Conservation (phyloP, 1,140 invertebrate genomes). For the Brachystomella parvula region DNA sequence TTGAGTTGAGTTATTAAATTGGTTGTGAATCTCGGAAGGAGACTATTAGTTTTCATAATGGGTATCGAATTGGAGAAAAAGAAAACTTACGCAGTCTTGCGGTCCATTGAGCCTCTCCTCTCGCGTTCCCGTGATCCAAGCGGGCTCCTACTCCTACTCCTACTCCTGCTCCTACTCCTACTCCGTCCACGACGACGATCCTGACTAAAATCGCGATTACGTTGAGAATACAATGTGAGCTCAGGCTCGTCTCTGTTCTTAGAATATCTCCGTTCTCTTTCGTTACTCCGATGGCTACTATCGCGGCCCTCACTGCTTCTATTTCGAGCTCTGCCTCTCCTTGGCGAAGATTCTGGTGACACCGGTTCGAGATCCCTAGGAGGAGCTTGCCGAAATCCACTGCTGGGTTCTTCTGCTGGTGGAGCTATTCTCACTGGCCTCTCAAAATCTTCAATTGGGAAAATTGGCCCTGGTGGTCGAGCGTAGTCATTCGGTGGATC, state of each 20-base stretch:
- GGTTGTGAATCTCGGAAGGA: no score
- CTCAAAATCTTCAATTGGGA: slow-evolving; percentile 6
- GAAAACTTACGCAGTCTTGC: slow-evolving; percentile 10
- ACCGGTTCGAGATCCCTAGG: slow-evolving; percentile 15
- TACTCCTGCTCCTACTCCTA: neutral
- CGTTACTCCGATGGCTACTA: neutral
- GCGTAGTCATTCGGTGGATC: neutral
- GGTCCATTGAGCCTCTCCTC: neutral
- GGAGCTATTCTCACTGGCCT: neutral
- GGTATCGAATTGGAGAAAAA: neutral
- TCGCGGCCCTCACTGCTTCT: slow-evolving; percentile 29
- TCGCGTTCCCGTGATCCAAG: neutral
- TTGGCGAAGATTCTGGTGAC: slow-evolving; percentile 14
- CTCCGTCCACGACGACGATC: neutral
- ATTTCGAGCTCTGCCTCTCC: slow-evolving; percentile 41
- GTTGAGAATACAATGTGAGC: no score
- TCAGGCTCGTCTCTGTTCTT: slow-evolving; percentile 8
- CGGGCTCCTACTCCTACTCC: slow-evolving; percentile 17
- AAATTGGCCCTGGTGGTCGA: neutral
- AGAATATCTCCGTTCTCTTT: neutral
- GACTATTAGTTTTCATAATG: neutral
- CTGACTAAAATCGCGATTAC: no score
- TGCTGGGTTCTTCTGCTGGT: slow-evolving; percentile 7
- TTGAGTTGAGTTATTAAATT: no score
- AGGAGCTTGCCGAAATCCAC: neutral